Percentiles rank a stretch among this genome's conserved stretches.
Conservation (phyloP, 2,797 vertebrate genomes). For the Salarias fasciatus region DNA sequence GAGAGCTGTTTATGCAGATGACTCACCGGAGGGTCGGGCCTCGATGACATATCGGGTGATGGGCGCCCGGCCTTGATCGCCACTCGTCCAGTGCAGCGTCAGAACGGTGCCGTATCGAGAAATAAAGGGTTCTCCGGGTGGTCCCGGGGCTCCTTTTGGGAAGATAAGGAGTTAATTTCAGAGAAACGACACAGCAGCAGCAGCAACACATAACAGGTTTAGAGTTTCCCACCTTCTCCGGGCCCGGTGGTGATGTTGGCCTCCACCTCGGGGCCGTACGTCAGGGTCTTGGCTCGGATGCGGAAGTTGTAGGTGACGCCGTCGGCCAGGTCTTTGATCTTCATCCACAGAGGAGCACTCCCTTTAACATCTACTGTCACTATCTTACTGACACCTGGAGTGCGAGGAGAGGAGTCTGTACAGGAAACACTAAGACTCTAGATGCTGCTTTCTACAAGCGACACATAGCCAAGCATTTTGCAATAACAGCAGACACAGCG, state of each 20-base stretch:
- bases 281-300: slow-evolving; percentile 93
- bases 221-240: slow-evolving; percentile 88
- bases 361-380: slow-evolving; percentile 98
- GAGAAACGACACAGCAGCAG: neutral
- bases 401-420: slow-evolving; percentile 86
- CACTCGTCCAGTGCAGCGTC: slow-evolving; percentile 95
- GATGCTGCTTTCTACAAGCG: slow-evolving; percentile 73
- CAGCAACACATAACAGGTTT: neutral
- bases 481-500: slow-evolving; percentile 21
- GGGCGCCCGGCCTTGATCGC: slow-evolving; percentile 93
- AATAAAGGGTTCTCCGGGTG: slow-evolving; percentile 94
- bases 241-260: slow-evolving; percentile 98
- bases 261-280: slow-evolving; percentile 93
- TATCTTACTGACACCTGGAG: slow-evolving; percentile 96
- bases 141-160: slow-evolving; percentile 91
- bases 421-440: slow-evolving; percentile 84
- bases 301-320: slow-evolving; percentile 94
- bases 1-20: neutral
- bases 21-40: slow-evolving; percentile 93
- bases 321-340: slow-evolving; percentile 95
- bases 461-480: slow-evolving; percentile 63
- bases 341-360: slow-evolving; percentile 92
- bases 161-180: neutral
- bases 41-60: slow-evolving; percentile 97
- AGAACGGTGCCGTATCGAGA: slow-evolving; percentile 92